Base-by-base conservation (phyloP, 2,888 invertebrate genomes). In the Microplitis manilae region DNA sequence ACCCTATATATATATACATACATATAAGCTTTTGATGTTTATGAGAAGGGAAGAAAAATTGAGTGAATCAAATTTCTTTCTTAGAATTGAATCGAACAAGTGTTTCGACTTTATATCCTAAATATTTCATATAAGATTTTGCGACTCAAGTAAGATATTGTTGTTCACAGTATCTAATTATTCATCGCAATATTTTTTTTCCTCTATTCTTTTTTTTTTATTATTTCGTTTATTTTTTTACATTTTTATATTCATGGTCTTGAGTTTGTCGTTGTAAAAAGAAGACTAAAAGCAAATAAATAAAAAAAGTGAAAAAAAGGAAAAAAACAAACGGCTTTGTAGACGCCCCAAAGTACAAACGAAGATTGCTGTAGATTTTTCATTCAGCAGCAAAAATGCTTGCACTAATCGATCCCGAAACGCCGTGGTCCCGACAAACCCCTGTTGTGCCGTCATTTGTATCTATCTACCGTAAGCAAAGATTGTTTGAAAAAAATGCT, bases 61-160 rank as follows among this genome's bases (percentile, higher is more conserved):
- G 84, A 86, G 84, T 82, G 76, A 83, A 79, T 69, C 79, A 81
- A 78, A 84, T 83, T 84, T 83, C 83, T 82, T 87, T 87, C 87
- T 82, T 79, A 81, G 87, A 87, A 87, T 87, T 86, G 86, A 87
- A 87, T 87, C 87, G 86, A 87, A 87, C 87, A 87, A 87, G 87
- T 87, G 87, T 87, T 86, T 85, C 86, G 85, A 86, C 84, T 70
- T 59, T 17, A 6, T 60, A 50, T 39, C 13, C 6, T 39, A 59
- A 62, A 17, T 68, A 20, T 20, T 38, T 68, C 38, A 81, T 82
- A 83, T 83, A 81, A 81, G 83, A 83, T 81, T 83, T 83, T 77
- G 79, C 79, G 78, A 20, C 70, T 79, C 69, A 78, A 79, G 83
- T 82, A 80, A 79, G 72, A 69, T 78, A 76, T 76, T 73, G 76